These are phyloP conservation scores for Limnodromus scolopaceus DNA, from an alignment of 2,797 vertebrate species.

Conservation along the genomic window DNA sequence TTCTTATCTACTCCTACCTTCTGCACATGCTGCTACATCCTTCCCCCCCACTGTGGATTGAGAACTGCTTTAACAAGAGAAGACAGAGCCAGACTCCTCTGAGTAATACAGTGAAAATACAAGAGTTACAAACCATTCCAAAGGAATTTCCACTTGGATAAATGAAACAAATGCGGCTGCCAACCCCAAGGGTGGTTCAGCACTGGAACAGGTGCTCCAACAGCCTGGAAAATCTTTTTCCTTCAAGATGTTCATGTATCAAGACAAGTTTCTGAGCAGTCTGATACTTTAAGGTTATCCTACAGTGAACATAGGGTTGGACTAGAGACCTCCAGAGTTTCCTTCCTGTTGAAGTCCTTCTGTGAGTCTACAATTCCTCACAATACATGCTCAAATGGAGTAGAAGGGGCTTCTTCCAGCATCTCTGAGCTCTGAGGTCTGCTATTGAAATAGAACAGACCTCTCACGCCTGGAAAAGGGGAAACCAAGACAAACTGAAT, in stretches of 20 bases:
- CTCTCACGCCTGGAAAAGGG: neutral
- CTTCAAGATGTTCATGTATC: neutral
- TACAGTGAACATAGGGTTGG: neutral
- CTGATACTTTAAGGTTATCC: neutral
- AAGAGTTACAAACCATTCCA: neutral
- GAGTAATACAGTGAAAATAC: neutral
- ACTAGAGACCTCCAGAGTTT: neutral
- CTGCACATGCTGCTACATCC: neutral
- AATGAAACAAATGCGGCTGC: rapidly evolving
- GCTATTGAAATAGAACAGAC: neutral
- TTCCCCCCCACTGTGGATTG: rapidly evolving
- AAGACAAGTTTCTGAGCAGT: neutral
- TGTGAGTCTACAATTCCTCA: neutral
- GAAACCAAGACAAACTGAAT: neutral
- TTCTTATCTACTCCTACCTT: neutral
- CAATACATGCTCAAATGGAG: neutral
- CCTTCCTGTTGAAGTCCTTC: neutral
- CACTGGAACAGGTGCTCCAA: neutral
- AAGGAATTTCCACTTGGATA: neutral
- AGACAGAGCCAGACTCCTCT: neutral
- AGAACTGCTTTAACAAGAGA: neutral
- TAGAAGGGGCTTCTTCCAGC: neutral
- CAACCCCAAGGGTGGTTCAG: rapidly evolving
- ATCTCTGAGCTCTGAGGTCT: neutral
- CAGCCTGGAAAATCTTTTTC: neutral